Evolutionary conservation across 2,797 vertebrate species (phyloP), one percentile per base, ranked within the genome.

Genomic region (Crocodylus rhombifer): DNA sequence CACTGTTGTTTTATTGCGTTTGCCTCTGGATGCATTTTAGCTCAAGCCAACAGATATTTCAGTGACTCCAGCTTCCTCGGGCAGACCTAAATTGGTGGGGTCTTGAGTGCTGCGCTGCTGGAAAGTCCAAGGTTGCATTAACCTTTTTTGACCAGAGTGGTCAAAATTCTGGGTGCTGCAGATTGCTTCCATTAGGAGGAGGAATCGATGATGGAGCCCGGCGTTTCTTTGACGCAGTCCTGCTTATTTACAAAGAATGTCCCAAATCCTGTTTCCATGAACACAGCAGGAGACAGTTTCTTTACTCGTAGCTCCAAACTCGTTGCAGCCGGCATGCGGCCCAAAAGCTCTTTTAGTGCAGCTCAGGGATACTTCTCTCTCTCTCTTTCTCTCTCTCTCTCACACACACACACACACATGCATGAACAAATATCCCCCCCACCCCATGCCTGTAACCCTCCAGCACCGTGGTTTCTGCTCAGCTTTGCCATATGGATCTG

Each of bases 11-110:
- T 96, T 96, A 97, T 96, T 97, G 91, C 93, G 10, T 30, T 90
- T 93, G 91, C 94, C 94, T 97, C 94, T 92, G 95, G 94, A 95
- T 80, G 36, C 94, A 93, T 95, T 92, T 80, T 95, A 94, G 95
- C 92, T 96, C 93, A 95, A 95, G 93, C 95, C 87, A 91, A 91
- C 92, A 96, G 96, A 95, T 95, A 93, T 95, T 96, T 80, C 95
- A 94, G 92, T 71, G 84, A 90, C 93, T 96, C 86, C 91, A 93
- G 89, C 90, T 90, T 94, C 94, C 95, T 93, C 81, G 90, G 1
- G 61, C 95, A 95, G 92, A 90, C 83, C 95, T 91, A 62, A 15
- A 73, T 86, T 80, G 69, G 84, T 87, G 87, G 81, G 51, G 69
- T 79, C 30, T 90, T 73, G 84, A 69, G 92, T 96, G 94, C 94